A percentile compares a stretch with the other conserved stretches of the same genome.
Evolutionary conservation across 2,113 vertebrate genomes (phyloP).

Genomic region (Vireo altiloquus): DNA sequence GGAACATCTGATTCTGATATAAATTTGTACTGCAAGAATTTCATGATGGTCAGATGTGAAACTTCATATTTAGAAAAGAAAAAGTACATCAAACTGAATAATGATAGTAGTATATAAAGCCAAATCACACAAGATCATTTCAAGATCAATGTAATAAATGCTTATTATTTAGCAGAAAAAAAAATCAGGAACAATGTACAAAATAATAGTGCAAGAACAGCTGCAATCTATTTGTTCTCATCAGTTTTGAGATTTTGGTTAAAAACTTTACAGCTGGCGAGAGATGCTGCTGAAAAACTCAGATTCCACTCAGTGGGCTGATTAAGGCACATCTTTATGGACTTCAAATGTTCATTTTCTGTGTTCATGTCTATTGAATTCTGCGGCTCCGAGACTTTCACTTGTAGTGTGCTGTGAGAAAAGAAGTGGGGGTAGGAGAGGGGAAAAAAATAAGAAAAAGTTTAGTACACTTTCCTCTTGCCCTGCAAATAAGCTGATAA

Average conservation of each 20-base stretch:
- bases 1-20: slow-evolving; percentile 65
- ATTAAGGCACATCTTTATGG: slow-evolving; percentile 82
- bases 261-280: slow-evolving; percentile 75
- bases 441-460: slow-evolving; percentile 28
- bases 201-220: slow-evolving; percentile 77
- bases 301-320: slow-evolving; percentile 75
- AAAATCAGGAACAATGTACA: slow-evolving; percentile 66
- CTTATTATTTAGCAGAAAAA: slow-evolving; percentile 67
- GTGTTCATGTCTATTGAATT: slow-evolving; percentile 71
- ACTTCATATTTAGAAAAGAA: slow-evolving; percentile 58
- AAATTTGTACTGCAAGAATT: slow-evolving; percentile 70
- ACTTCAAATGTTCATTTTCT: slow-evolving; percentile 75
- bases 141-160: slow-evolving; percentile 70
- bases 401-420: slow-evolving; percentile 69
- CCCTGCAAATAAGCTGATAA: background rate
- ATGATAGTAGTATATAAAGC: slow-evolving; percentile 75
- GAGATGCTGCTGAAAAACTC: slow-evolving; percentile 73
- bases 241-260: slow-evolving; percentile 79
- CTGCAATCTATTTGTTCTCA: slow-evolving; percentile 74
- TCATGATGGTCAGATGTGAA: slow-evolving; percentile 65
- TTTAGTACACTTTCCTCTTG: slow-evolving; percentile 52
- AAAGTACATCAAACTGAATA: slow-evolving; percentile 71
- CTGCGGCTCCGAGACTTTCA: slow-evolving; percentile 75
- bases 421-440: slow-evolving; percentile 14
- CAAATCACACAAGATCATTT: slow-evolving; percentile 73